Percentiles rank a stretch among this genome's conserved stretches.
Conservation (phyloP, 2,113 vertebrate species). For the Poeciliopsis retropinna region DNA sequence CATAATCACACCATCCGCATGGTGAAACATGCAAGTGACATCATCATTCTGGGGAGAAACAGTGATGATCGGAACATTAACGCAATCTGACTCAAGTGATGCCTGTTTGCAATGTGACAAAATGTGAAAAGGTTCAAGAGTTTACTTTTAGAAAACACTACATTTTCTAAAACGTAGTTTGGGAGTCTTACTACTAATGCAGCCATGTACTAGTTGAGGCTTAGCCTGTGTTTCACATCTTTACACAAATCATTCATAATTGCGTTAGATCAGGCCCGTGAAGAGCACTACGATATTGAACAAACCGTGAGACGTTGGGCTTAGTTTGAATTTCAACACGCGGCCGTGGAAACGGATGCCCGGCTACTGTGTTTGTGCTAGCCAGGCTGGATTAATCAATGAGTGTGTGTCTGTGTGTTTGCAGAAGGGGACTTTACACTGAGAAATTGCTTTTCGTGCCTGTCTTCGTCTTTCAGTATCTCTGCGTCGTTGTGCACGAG, state of each 20-base stretch:
- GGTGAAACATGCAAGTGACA: no score
- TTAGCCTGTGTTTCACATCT: background rate
- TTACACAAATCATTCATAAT: background rate
- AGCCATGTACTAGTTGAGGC: no score
- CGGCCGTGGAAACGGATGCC: constrained; percentile 24
- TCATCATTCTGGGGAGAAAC: no score
- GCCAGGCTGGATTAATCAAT: constrained; percentile 64
- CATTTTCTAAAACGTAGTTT: no score
- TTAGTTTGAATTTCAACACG: constrained; percentile 75
- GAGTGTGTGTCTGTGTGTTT: constrained; percentile 23
- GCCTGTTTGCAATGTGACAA: no score
- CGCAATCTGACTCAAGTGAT: no score
- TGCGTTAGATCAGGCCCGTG: background rate
- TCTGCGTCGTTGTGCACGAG: constrained; percentile 28
- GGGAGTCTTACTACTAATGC: no score
- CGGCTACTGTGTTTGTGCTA: constrained; percentile 44
- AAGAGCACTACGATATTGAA: constrained; percentile 41
- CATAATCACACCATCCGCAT: no score
- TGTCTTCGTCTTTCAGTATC: constrained; percentile 26
- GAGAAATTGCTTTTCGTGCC: constrained; percentile 33
- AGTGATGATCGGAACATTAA: no score
- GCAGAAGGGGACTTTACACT: constrained; percentile 26
- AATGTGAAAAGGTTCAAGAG: no score
- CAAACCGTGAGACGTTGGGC: constrained; percentile 51
- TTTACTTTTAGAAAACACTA: no score